Conservation (phyloP, 2,113 vertebrate species). For the Arizona elegans region DNA sequence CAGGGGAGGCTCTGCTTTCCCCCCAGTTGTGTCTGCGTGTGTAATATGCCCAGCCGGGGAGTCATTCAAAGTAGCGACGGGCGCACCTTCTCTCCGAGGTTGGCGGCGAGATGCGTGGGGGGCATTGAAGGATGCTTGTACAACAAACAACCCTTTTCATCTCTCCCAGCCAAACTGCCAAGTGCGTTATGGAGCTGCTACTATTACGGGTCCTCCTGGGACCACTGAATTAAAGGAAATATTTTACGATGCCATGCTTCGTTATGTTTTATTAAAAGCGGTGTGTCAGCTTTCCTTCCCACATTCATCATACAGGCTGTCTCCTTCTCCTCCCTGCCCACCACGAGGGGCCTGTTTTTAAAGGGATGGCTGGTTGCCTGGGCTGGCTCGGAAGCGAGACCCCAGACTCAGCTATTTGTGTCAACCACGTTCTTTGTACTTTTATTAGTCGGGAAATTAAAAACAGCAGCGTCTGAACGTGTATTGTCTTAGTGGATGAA, state of each 20-base stretch:
- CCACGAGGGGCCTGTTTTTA: background rate
- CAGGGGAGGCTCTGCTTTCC: background rate
- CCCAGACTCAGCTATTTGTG: background rate
- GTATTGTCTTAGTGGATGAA: background rate
- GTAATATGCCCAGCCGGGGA: background rate
- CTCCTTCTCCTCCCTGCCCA: fast-evolving
- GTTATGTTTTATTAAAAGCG: conserved; percentile 71
- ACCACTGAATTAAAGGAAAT: conserved; percentile 70
- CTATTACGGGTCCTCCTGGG: conserved; percentile 43
- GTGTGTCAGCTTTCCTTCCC: conserved; percentile 32
- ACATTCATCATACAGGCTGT: conserved; percentile 30
- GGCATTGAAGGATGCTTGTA: background rate
- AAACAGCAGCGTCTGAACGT: background rate
- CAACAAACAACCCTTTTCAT: background rate
- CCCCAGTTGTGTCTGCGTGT: background rate
- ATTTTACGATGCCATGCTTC: conserved; percentile 70
- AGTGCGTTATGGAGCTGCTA: conserved; percentile 20
- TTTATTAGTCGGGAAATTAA: background rate
- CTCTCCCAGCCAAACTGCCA: background rate
- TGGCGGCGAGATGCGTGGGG: background rate
- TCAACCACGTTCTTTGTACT: background rate
- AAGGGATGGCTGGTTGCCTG: background rate
- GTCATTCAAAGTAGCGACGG: background rate
- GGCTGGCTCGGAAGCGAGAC: background rate
- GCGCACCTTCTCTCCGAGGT: background rate